Percentiles rank a stretch among this genome's conserved stretches.
These are phyloP conservation scores for Crematogaster levior DNA, from an alignment of 2,888 invertebrate species.

Conservation along the genomic window DNA sequence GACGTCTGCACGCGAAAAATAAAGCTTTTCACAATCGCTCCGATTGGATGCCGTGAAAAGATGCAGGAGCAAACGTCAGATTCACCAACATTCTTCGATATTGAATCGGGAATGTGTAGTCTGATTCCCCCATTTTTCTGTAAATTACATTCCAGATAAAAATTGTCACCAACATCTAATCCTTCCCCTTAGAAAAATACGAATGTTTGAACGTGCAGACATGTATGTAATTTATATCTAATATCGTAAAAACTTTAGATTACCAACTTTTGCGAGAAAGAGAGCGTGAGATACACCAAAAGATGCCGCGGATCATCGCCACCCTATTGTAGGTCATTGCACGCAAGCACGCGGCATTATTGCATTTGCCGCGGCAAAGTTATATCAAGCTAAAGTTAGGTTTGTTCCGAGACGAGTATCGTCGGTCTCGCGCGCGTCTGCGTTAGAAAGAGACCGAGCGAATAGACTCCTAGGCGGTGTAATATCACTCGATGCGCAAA, in stretches of 20 bases:
- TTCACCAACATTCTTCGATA: background rate
- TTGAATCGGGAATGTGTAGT: background rate
- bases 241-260: background rate
- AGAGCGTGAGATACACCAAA: background rate
- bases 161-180: background rate
- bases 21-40: background rate
- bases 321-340: constrained; percentile 38
- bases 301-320: constrained; percentile 23
- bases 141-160: background rate
- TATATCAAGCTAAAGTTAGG: constrained; percentile 45
- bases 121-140: background rate
- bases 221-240: background rate
- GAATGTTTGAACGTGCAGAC: background rate
- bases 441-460: constrained; percentile 25
- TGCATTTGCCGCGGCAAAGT: constrained; percentile 40
- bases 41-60: background rate
- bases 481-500: constrained; percentile 54
- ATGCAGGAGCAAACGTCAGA: background rate
- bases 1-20: constrained; percentile 18
- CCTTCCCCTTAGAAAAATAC: background rate
- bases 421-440: constrained; percentile 58
- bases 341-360: constrained; percentile 44
- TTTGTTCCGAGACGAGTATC: constrained; percentile 56
- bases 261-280: background rate
- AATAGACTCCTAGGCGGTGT: constrained; percentile 52